These are phyloP conservation scores for Oostethus manadensis DNA, from an alignment of 2,113 vertebrate species.

Conservation along the genomic window DNA sequence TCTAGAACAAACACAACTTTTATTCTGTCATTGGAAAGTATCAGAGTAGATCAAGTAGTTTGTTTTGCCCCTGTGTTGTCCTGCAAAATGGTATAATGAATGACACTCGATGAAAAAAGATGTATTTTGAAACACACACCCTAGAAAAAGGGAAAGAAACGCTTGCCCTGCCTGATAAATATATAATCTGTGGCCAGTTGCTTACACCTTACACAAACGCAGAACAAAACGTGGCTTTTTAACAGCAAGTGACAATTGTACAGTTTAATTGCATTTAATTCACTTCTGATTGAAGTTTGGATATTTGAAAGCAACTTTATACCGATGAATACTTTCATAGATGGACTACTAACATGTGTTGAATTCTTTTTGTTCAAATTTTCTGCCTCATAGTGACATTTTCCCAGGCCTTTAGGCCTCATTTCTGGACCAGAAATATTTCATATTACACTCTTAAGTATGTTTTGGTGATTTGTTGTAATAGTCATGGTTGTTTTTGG, in stretches of 20 bases:
- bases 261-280: too few species aligned
- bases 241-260: too few species aligned
- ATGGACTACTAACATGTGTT: too few species aligned
- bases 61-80: neutral
- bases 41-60: constrained; percentile 1
- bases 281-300: too few species aligned
- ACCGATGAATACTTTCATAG: too few species aligned
- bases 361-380: neutral
- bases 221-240: neutral
- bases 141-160: too few species aligned
- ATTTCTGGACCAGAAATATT: constrained; percentile 16
- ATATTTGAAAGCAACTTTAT: too few species aligned
- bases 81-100: neutral
- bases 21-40: constrained; percentile 7
- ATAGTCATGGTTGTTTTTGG: constrained; percentile 6
- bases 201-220: neutral
- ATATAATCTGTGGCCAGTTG: too few species aligned
- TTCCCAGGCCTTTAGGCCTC: constrained; percentile 27
- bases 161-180: too few species aligned
- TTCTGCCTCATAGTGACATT: neutral
- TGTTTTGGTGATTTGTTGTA: constrained; percentile 28
- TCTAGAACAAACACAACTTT: constrained; percentile 4
- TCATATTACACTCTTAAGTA: neutral
- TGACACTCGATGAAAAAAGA: neutral
- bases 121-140: too few species aligned